A percentile compares a stretch with the other conserved stretches of the same genome.
Evolutionary conservation across 2,888 invertebrate species (phyloP).

Genomic region (Hyppa rectilinea): DNA sequence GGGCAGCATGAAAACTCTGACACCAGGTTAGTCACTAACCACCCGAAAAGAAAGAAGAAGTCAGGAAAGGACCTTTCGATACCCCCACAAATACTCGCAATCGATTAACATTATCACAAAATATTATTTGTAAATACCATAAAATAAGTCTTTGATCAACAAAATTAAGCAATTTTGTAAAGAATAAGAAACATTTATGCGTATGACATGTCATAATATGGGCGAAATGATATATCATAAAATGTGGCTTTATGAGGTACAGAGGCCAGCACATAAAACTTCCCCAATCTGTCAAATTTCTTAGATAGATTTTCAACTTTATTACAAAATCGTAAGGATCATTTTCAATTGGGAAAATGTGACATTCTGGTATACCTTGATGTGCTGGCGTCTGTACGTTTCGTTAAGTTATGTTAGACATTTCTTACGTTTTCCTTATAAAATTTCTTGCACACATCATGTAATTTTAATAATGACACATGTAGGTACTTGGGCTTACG

Average conservation of each 20-base stretch:
- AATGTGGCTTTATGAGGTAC: constrained; percentile 20
- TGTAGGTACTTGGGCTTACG: neutral
- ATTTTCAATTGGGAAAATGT: no score
- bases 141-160: neutral
- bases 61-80: no score
- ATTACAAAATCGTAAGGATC: no score
- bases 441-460: neutral
- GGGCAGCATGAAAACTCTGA: no score
- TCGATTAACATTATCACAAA: neutral
- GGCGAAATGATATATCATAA: constrained; percentile 35
- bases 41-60: no score
- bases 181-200: constrained; percentile 33
- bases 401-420: constrained; percentile 16
- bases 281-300: no score
- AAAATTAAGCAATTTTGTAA: constrained; percentile 19
- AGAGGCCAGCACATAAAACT: no score
- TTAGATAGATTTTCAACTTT: no score
- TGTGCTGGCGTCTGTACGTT: no score
- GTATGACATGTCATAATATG: constrained; percentile 35
- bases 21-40: no score
- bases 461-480: neutral
- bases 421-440: constrained; percentile 15
- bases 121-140: neutral
- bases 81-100: neutral
- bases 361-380: no score